phyloP scores from a whole-genome alignment of 2,888 invertebrate genomes.

The Chrysomela aeneicollis region DNA sequence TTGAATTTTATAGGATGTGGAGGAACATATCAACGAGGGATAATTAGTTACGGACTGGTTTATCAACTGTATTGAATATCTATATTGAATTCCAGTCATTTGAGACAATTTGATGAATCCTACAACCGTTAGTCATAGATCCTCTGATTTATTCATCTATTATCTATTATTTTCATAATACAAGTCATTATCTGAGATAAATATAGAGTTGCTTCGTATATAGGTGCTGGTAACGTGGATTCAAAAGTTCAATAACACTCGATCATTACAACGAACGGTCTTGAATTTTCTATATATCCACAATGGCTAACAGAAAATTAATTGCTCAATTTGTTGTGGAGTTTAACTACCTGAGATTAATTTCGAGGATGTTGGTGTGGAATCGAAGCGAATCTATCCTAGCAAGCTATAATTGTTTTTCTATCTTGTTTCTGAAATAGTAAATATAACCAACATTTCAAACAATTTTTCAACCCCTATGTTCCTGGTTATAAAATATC shows the following conservation, averaged over 20 bases:
- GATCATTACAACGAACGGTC: slow-evolving; percentile 19
- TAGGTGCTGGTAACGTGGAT: slow-evolving; percentile 22
- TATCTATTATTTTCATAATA: slow-evolving; percentile 34
- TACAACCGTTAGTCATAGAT: slow-evolving; percentile 23
- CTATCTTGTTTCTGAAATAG: background rate
- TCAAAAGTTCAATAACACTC: slow-evolving; percentile 29
- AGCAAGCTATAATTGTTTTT: background rate
- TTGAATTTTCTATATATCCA: slow-evolving; percentile 17
- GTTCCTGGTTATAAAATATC: too few species aligned
- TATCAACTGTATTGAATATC: background rate
- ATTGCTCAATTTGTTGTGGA: slow-evolving; percentile 19
- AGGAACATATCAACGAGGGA: background rate
- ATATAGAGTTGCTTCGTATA: slow-evolving; percentile 30
- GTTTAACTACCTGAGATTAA: slow-evolving; percentile 12
- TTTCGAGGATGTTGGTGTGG: background rate
- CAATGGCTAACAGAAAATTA: slow-evolving; percentile 22
- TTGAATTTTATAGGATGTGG: too few species aligned
- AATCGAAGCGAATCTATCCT: background rate
- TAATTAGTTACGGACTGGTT: background rate
- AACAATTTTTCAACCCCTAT: too few species aligned
- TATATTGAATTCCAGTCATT: background rate
- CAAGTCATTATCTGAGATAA: slow-evolving; percentile 35
- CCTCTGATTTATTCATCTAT: slow-evolving; percentile 27
- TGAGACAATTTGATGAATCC: background rate
- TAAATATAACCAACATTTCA: too few species aligned